These are phyloP conservation scores for Thunnus albacares DNA, from an alignment of 2,797 vertebrate species.

Conservation along the genomic window DNA sequence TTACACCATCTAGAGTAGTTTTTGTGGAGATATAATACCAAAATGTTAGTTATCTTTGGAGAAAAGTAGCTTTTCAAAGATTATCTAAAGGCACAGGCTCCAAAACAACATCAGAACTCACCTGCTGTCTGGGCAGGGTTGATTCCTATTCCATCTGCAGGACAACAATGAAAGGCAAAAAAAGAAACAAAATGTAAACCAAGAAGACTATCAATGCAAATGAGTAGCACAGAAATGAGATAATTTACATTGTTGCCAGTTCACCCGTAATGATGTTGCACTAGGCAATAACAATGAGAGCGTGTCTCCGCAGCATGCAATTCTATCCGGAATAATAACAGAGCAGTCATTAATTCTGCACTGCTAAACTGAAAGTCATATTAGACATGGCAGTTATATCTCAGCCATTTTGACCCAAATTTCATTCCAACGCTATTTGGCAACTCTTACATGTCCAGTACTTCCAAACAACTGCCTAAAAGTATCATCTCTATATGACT, in stretches of 20 bases:
- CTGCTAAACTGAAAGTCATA: constrained; percentile 11
- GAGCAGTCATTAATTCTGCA: constrained; percentile 18
- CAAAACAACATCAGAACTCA: constrained; percentile 77
- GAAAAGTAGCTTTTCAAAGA: background rate
- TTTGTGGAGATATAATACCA: background rate
- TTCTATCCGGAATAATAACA: constrained; percentile 35
- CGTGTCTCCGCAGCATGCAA: constrained; percentile 10
- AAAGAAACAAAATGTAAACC: constrained; percentile 19
- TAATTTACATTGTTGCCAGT: constrained; percentile 21
- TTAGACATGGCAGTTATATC: constrained; percentile 3
- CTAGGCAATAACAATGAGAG: constrained; percentile 8
- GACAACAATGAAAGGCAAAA: constrained; percentile 38
- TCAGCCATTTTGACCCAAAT: constrained; percentile 15
- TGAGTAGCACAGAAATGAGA: constrained; percentile 13
- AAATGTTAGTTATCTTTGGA: background rate
- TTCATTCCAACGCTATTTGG: background rate
- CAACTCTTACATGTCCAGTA: background rate
- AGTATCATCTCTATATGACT: background rate
- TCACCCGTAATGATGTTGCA: constrained; percentile 25
- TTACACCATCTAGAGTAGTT: background rate
- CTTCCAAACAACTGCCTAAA: background rate
- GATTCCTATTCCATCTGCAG: constrained; percentile 97
- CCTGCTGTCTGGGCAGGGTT: constrained; percentile 98
- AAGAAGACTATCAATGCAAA: constrained; percentile 32
- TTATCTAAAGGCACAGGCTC: background rate